Evolutionary conservation across 2,888 invertebrate genomes (phyloP).

Genomic region (Sialis lutaria): DNA sequence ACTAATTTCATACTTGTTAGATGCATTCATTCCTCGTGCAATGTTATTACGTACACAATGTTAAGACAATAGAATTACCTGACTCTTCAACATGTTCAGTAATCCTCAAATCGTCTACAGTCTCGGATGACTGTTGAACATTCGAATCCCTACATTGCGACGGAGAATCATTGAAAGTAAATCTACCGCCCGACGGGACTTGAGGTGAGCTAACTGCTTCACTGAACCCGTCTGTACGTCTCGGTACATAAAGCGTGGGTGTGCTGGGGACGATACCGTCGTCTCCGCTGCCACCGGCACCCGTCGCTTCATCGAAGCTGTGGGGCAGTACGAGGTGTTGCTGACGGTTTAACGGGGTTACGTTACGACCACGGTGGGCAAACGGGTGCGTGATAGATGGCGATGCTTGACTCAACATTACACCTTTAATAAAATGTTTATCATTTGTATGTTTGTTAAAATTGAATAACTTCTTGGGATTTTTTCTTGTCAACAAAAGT

Average conservation of each 20-base stretch:
- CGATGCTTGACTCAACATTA: constrained; percentile 15
- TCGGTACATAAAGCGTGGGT: constrained; percentile 68
- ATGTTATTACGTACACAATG: too few species aligned
- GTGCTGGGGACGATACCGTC: constrained; percentile 76
- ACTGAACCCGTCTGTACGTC: constrained; percentile 72
- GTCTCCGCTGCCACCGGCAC: constrained; percentile 47
- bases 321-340: constrained; percentile 31
- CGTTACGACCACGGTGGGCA: constrained; percentile 31
- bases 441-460: not conserved
- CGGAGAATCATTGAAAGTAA: constrained; percentile 35
- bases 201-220: constrained; percentile 85
- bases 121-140: not conserved
- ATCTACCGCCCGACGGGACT: constrained; percentile 41
- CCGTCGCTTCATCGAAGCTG: constrained; percentile 37
- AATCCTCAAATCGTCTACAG: not conserved
- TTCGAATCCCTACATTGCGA: not conserved
- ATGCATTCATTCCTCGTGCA: too few species aligned
- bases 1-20: too few species aligned
- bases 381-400: constrained; percentile 24
- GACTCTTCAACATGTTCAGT: constrained; percentile 2
- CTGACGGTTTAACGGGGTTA: constrained; percentile 32
- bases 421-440: not conserved
- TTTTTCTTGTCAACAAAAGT: constrained; percentile 9
- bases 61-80: not conserved
- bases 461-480: constrained; percentile 13